Evolutionary conservation across 2,888 invertebrate species (phyloP).

Genomic region (Epinotia bilunana): DNA sequence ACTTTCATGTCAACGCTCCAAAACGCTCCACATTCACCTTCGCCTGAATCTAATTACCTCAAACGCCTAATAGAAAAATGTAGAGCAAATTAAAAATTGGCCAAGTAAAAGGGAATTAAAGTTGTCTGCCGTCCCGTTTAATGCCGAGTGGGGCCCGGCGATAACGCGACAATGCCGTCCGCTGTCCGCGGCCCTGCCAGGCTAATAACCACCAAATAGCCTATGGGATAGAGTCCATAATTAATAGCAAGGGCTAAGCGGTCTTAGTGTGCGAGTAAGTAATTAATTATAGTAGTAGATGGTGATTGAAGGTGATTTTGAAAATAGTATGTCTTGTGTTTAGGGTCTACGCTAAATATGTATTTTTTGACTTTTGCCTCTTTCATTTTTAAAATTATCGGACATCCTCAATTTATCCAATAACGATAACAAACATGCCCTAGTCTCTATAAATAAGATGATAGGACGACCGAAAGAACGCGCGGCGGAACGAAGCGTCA

Average conservation of each 20-base stretch:
- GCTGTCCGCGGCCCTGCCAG: constrained; percentile 60
- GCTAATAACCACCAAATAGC: constrained; percentile 67
- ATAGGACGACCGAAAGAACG: too few species aligned
- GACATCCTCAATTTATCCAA: too few species aligned
- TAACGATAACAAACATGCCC: too few species aligned
- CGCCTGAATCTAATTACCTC: constrained; percentile 22
- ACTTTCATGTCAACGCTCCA: not conserved
- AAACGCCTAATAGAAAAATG: constrained; percentile 50
- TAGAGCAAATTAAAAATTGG: constrained; percentile 75
- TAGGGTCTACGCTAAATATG: not conserved
- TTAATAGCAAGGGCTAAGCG: constrained; percentile 47
- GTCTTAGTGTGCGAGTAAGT: constrained; percentile 24
- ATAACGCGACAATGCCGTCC: constrained; percentile 78
- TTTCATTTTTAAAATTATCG: too few species aligned
- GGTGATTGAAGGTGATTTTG: constrained; percentile 25
- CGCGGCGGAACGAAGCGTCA: too few species aligned
- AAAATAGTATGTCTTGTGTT: constrained; percentile 8
- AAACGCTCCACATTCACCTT: not conserved
- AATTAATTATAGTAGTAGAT: constrained; percentile 27
- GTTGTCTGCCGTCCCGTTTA: constrained; percentile 62
- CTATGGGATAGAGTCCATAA: constrained; percentile 59
- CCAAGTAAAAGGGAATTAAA: constrained; percentile 77
- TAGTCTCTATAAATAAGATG: too few species aligned
- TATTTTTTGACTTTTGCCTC: not conserved
- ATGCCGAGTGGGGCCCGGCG: constrained; percentile 69